phyloP scores from a whole-genome alignment of 1,140 invertebrate genomes.

The Drosophila grimshawi region DNA sequence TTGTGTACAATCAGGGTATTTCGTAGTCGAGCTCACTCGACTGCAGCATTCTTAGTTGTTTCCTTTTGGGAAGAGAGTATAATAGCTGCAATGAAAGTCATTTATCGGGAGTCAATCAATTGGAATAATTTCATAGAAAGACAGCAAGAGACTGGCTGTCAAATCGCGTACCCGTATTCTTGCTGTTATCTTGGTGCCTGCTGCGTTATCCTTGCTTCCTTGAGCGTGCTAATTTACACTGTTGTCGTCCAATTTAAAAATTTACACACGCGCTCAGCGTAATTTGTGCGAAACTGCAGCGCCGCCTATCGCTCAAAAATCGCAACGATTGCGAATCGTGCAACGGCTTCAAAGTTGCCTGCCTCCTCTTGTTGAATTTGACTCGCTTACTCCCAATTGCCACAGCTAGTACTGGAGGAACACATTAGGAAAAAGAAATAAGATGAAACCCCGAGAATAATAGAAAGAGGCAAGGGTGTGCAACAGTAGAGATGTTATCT shows the following conservation, averaged over 20 bases:
- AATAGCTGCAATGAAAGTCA: constrained; percentile 58
- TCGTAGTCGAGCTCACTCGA: too few species aligned
- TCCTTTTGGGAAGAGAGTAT: background rate
- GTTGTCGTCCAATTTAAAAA: constrained; percentile 36
- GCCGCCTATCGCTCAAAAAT: background rate
- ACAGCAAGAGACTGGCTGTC: constrained; percentile 1
- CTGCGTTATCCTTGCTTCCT: constrained; percentile 5
- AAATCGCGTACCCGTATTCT: background rate
- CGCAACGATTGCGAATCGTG: constrained; percentile 5
- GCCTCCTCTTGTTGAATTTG: background rate
- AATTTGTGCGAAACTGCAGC: constrained; percentile 6
- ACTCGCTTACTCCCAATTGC: background rate
- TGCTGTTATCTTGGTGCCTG: constrained; percentile 19
- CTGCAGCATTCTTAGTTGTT: background rate
- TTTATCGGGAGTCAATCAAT: constrained; percentile 53
- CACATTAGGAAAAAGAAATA: background rate
- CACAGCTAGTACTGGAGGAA: too few species aligned
- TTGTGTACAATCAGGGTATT: too few species aligned
- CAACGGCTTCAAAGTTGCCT: background rate
- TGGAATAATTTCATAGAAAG: constrained; percentile 56
- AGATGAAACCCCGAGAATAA: background rate
- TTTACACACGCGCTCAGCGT: constrained; percentile 31
- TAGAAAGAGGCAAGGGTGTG: background rate
- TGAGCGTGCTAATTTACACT: constrained; percentile 44
- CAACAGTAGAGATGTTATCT: background rate